These are phyloP conservation scores for Electrona antarctica DNA, from an alignment of 2,113 vertebrate species.

Conservation along the genomic window DNA sequence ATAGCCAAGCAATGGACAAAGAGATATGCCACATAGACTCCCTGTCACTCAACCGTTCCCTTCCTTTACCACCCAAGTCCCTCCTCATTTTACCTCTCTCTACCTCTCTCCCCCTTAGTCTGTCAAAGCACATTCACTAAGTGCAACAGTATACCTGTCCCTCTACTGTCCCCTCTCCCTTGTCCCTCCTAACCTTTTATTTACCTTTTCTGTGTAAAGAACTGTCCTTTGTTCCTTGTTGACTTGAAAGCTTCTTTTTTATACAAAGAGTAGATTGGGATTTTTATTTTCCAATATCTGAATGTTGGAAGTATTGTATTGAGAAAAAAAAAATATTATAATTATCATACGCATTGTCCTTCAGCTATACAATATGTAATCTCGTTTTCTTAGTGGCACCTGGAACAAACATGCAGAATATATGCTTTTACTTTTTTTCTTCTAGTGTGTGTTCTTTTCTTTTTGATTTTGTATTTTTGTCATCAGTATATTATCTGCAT, in stretches of 20 bases:
- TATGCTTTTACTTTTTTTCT: conserved; percentile 81
- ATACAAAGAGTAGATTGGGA: conserved; percentile 84
- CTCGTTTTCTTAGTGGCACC: conserved; percentile 74
- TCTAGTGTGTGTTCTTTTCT: conserved; percentile 42
- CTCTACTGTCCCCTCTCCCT: conserved; percentile 62
- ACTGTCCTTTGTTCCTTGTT: conserved; percentile 81
- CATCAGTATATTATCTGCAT: conserved; percentile 91
- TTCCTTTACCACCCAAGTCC: conserved; percentile 13
- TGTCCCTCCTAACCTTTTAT: conserved; percentile 47
- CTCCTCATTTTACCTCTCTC: conserved; percentile 64
- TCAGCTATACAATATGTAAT: conserved; percentile 89
- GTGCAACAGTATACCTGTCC: conserved; percentile 88
- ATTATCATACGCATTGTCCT: conserved; percentile 77
- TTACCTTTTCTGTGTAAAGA: conserved; percentile 70
- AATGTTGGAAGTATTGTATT: conserved; percentile 81
- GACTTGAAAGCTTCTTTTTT: conserved; percentile 91
- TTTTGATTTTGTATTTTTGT: conserved; percentile 85
- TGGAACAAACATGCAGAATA: conserved; percentile 85
- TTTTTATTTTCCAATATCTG: conserved; percentile 81
- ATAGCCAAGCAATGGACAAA: conserved; percentile 99
- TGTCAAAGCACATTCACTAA: conserved; percentile 97
- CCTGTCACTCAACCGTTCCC: neutral
- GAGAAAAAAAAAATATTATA: conserved; percentile 81
- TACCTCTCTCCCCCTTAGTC: conserved; percentile 78
- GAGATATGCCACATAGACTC: conserved; percentile 93